Conservation (phyloP, 2,888 invertebrate genomes). For the Rhodophaea formosa region DNA sequence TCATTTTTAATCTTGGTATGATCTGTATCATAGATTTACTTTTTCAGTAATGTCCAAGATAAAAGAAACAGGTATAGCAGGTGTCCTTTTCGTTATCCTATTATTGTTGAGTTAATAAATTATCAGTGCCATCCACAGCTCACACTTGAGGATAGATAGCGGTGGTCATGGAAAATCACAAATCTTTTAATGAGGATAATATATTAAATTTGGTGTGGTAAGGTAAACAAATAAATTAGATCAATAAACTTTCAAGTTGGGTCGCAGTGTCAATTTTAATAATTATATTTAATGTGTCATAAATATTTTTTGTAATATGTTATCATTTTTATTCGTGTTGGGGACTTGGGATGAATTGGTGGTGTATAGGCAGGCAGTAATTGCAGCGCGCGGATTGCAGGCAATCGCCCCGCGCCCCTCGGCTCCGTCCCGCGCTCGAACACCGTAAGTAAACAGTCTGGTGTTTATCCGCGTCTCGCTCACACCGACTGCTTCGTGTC, state of each 20-base stretch:
- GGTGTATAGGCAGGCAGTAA: constrained; percentile 69
- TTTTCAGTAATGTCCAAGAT: too few species aligned
- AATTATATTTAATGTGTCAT: not conserved
- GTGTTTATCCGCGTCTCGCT: constrained; percentile 81
- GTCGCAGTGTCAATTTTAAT: constrained; percentile 2
- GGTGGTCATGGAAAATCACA: too few species aligned
- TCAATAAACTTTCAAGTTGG: not conserved
- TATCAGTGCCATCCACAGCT: too few species aligned
- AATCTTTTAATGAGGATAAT: too few species aligned
- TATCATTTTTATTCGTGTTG: constrained; percentile 45
- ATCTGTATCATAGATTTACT: too few species aligned
- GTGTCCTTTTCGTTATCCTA: too few species aligned
- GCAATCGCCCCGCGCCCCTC: constrained; percentile 69
- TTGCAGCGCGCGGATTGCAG: constrained; percentile 80
- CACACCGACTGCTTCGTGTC: constrained; percentile 78
- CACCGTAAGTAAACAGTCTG: constrained; percentile 81
- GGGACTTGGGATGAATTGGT: constrained; percentile 66
- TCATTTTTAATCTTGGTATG: too few species aligned
- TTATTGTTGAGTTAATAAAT: too few species aligned
- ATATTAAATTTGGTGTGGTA: too few species aligned
- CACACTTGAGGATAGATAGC: too few species aligned
- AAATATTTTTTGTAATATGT: constrained; percentile 21
- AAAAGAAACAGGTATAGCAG: too few species aligned
- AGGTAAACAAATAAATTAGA: too few species aligned
- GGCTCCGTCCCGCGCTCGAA: constrained; percentile 68